Evolutionary conservation across 2,113 vertebrate genomes (phyloP).

Genomic region (Platycercus adscitus): DNA sequence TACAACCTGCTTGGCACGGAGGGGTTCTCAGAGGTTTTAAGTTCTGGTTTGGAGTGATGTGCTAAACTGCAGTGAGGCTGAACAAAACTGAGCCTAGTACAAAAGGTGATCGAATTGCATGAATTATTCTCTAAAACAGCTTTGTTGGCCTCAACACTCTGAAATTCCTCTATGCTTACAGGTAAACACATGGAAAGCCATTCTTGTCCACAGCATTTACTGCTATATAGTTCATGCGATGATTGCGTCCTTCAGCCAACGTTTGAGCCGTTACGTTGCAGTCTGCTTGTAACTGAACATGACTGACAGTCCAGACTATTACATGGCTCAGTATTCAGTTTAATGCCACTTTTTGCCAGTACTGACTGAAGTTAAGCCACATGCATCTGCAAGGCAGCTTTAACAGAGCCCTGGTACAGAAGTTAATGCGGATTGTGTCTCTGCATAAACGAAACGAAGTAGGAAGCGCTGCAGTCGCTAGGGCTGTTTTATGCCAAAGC

Average conservation of each 20-base stretch:
- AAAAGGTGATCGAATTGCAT: neutral
- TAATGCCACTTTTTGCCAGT: neutral
- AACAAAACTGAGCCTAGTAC: neutral
- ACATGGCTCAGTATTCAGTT: neutral
- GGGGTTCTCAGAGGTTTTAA: neutral
- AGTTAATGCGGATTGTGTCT: neutral
- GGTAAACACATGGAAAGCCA: neutral
- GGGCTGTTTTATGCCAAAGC: neutral
- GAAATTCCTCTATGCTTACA: neutral
- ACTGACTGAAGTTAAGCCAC: fast-evolving
- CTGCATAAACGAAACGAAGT: neutral
- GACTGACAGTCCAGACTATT: neutral
- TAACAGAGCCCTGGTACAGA: too few species aligned
- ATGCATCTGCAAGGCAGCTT: neutral
- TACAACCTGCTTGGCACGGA: neutral
- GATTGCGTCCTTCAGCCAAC: neutral
- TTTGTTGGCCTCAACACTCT: neutral
- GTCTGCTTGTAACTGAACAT: neutral
- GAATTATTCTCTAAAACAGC: neutral
- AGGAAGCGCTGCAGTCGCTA: neutral
- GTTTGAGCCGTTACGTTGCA: fast-evolving
- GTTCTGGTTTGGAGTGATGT: neutral
- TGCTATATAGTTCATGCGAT: neutral
- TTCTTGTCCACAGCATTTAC: neutral
- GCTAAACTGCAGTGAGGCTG: neutral